Percentiles rank a stretch among this genome's conserved stretches.
Evolutionary conservation across 2,888 invertebrate genomes (phyloP).

Genomic region (Pammene aurita): DNA sequence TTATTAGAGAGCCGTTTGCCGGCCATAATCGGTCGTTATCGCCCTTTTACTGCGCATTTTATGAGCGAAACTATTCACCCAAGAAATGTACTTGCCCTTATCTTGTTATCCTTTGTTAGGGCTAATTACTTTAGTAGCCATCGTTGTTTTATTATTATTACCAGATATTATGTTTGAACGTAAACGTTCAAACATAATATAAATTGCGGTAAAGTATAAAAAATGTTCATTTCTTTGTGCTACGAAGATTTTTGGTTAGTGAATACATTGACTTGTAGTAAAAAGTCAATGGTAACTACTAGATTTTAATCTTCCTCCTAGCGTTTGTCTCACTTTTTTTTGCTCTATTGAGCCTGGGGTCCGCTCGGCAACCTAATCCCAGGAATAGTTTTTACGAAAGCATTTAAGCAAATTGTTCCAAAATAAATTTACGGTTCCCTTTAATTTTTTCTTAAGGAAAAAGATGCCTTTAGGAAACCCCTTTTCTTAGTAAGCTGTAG

Average conservation of each 20-base stretch:
- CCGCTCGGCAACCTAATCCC: too few species aligned
- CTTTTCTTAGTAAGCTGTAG: conserved; percentile 70
- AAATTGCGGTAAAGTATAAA: not conserved
- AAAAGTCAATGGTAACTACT: too few species aligned
- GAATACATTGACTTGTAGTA: too few species aligned
- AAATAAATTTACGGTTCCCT: too few species aligned
- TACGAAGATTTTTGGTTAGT: too few species aligned
- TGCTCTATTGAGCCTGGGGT: too few species aligned
- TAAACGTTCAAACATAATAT: too few species aligned
- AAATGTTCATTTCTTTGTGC: not conserved
- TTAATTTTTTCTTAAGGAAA: conserved; percentile 13
- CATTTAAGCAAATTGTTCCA: not conserved
- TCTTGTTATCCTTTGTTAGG: conserved; percentile 67
- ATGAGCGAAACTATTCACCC: conserved; percentile 81
- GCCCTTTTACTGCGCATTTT: conserved; percentile 83
- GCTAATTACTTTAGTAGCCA: conserved; percentile 61
- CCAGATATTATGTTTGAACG: conserved; percentile 8
- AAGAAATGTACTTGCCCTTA: conserved; percentile 74
- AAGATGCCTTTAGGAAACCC: conserved; percentile 54
- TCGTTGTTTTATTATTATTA: conserved; percentile 39
- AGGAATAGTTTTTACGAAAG: not conserved
- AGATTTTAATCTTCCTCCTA: too few species aligned
- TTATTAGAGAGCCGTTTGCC: conserved; percentile 80
- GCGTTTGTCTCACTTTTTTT: too few species aligned
- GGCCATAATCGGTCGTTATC: conserved; percentile 81